phyloP scores from a whole-genome alignment of 2,113 vertebrate genomes.

The Petrocephalus zakoni region DNA sequence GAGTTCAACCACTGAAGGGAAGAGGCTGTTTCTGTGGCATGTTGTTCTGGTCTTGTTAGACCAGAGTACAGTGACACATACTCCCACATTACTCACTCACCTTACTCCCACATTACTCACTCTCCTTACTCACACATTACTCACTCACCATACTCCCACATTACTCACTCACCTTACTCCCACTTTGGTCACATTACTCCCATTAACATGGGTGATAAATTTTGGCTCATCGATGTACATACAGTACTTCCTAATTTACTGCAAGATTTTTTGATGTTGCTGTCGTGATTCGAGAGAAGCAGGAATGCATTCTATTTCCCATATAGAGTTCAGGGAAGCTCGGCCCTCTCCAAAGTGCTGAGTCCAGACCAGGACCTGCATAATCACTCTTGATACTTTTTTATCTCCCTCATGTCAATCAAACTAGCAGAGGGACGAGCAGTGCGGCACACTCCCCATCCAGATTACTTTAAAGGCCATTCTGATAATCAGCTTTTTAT shows the following conservation, averaged over 20 bases:
- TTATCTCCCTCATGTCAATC: constrained; percentile 8
- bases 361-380: not conserved
- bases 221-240: too few species aligned
- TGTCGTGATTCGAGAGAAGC: not conserved
- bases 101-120: too few species aligned
- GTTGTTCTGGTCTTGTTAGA: not conserved
- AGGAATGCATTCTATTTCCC: not conserved
- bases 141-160: too few species aligned
- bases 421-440: not conserved
- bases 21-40: not conserved
- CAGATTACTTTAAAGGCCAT: constrained; percentile 21
- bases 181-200: too few species aligned
- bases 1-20: not conserved
- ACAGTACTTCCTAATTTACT: too few species aligned
- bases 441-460: not conserved
- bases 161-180: too few species aligned
- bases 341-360: not conserved
- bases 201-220: too few species aligned
- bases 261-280: not conserved
- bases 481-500: constrained; percentile 15
- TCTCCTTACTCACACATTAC: too few species aligned
- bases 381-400: constrained; percentile 4
- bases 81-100: too few species aligned
- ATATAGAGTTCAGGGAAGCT: not conserved
- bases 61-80: not conserved